Percentiles rank a stretch among this genome's conserved stretches.
Conservation (phyloP, 2,888 invertebrate species). For the Dicroscelio sp. region DNA sequence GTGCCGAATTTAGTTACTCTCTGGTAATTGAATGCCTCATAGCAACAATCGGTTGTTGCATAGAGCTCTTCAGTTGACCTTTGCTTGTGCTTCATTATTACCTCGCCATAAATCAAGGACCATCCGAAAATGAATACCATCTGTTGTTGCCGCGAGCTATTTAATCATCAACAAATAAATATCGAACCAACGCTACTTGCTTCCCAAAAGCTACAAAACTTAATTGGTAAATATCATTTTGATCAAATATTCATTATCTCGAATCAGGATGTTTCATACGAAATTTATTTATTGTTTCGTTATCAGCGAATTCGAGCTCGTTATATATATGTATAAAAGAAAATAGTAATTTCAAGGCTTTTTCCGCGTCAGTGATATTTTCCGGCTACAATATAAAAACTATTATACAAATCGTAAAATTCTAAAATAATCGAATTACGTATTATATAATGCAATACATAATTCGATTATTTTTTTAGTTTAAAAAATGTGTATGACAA, state of each 20-base stretch:
- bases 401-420: no score
- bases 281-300: slow-evolving; percentile 9
- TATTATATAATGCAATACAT: no score
- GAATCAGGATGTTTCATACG: slow-evolving; percentile 39
- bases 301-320: no score
- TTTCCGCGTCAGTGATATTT: no score
- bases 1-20: slow-evolving; percentile 79
- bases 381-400: no score
- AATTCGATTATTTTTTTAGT: no score
- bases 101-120: slow-evolving; percentile 78
- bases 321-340: no score
- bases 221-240: slow-evolving; percentile 70
- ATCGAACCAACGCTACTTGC: slow-evolving; percentile 67
- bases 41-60: slow-evolving; percentile 77
- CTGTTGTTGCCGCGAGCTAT: slow-evolving; percentile 80
- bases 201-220: slow-evolving; percentile 69
- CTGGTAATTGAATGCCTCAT: slow-evolving; percentile 78
- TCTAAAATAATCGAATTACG: no score
- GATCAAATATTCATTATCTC: slow-evolving; percentile 68
- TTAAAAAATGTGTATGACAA: no score
- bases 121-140: slow-evolving; percentile 81
- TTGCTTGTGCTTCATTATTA: slow-evolving; percentile 80
- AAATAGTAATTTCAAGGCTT: no score
- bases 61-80: slow-evolving; percentile 79
- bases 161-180: slow-evolving; percentile 79